These are phyloP conservation scores for Luscinia luscinia DNA, from an alignment of 2,797 vertebrate species.

Conservation along the genomic window DNA sequence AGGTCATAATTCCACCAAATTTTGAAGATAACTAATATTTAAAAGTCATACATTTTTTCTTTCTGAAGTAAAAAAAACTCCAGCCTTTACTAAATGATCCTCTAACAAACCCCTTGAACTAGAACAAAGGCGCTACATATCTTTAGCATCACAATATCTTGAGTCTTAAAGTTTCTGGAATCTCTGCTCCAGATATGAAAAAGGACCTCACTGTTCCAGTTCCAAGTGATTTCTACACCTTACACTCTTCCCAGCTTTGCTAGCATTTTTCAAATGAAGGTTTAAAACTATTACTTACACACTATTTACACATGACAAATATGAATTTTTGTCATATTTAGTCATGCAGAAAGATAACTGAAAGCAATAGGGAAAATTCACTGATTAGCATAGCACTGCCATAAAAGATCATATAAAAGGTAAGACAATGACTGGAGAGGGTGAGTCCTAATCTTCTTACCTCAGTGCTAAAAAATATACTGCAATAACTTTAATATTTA, in stretches of 20 bases:
- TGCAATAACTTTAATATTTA: background rate
- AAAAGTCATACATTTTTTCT: background rate
- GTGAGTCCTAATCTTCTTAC: background rate
- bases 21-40: background rate
- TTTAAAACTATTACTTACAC: background rate
- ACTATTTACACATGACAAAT: background rate
- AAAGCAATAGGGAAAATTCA: background rate
- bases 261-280: background rate
- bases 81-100: background rate
- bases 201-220: background rate
- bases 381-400: background rate
- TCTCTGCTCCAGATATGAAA: background rate
- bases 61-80: background rate
- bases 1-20: background rate
- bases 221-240: background rate
- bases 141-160: background rate
- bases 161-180: background rate
- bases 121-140: background rate
- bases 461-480: background rate
- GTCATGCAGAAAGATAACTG: background rate
- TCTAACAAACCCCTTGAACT: background rate
- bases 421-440: background rate
- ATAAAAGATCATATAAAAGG: background rate
- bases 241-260: background rate
- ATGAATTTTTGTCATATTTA: background rate